phyloP scores from a whole-genome alignment of 2,113 vertebrate genomes.

The Chitala chitala region DNA sequence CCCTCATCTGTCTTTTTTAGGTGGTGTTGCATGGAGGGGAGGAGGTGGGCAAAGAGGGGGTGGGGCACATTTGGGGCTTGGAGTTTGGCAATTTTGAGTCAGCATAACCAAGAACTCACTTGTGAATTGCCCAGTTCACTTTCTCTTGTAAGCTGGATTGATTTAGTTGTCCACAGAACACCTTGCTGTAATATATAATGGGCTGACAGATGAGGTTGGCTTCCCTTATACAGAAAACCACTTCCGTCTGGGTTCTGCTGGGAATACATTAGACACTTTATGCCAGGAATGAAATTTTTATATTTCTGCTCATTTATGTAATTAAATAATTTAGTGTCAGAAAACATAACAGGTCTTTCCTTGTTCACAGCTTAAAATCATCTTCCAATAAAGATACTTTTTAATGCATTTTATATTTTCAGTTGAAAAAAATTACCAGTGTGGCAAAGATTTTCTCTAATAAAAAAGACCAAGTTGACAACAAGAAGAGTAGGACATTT shows the following conservation, averaged over 20 bases:
- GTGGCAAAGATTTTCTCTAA: neutral
- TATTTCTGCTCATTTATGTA: neutral
- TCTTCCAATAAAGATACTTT: neutral
- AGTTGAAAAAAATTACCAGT: neutral
- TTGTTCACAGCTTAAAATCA: neutral
- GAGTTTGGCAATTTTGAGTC: slow-evolving; percentile 36
- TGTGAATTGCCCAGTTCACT: slow-evolving; percentile 37
- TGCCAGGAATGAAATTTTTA: neutral
- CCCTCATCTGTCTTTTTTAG: slow-evolving; percentile 26
- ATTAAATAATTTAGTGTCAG: slow-evolving; percentile 7
- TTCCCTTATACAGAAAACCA: slow-evolving; percentile 10
- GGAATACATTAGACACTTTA: slow-evolving; percentile 14
- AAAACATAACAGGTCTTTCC: neutral
- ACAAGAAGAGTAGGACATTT: neutral
- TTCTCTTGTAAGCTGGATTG: slow-evolving; percentile 42
- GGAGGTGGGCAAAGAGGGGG: neutral
- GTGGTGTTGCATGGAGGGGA: neutral
- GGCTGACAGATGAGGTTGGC: slow-evolving; percentile 9
- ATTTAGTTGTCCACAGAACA: slow-evolving; percentile 35
- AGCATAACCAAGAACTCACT: slow-evolving; percentile 37
- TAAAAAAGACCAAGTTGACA: neutral
- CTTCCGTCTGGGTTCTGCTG: slow-evolving; percentile 9
- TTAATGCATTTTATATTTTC: neutral
- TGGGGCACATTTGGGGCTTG: slow-evolving; percentile 14
- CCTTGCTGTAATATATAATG: slow-evolving; percentile 22